Evolutionary conservation across 1,140 invertebrate genomes (phyloP).

Genomic region (Phenacoccus solenopsis): DNA sequence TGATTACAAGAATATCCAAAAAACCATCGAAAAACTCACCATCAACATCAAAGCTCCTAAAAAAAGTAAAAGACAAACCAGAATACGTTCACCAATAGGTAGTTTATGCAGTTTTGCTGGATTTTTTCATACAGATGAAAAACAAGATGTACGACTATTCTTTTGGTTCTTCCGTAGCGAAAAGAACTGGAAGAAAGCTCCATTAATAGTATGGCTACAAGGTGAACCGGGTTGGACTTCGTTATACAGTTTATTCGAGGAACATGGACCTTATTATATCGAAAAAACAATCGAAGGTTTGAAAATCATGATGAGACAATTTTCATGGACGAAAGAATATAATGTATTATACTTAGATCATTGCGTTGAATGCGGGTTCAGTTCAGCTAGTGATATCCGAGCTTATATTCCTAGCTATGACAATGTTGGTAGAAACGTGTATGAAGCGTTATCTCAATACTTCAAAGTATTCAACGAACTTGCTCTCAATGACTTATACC

Average conservation of each 20-base stretch:
- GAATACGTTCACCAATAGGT: background rate
- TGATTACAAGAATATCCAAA: too few species aligned
- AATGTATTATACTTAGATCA: conserved; percentile 66
- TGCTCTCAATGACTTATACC: conserved; percentile 52
- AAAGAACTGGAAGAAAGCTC: conserved; percentile 27
- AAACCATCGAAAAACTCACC: too few species aligned
- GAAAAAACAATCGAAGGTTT: background rate
- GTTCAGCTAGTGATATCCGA: conserved; percentile 51
- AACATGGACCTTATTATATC: conserved; percentile 43
- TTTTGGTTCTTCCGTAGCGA: conserved; percentile 78
- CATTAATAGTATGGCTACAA: conserved; percentile 70
- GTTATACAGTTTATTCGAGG: conserved; percentile 64
- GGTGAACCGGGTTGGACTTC: conserved; percentile 70
- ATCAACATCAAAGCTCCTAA: too few species aligned
- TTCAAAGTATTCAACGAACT: conserved; percentile 56
- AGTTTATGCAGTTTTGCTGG: background rate
- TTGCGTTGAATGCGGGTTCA: conserved; percentile 36
- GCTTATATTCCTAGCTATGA: conserved; percentile 51
- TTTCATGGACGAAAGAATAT: conserved; percentile 23
- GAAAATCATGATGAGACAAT: conserved; percentile 31
- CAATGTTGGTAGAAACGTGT: conserved; percentile 31
- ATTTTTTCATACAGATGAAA: conserved; percentile 49
- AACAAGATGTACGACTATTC: conserved; percentile 66
- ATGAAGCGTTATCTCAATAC: conserved; percentile 40
- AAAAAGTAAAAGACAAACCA: background rate